Conservation (phyloP, 2,888 invertebrate genomes). For the Cataglyphis albicans region DNA sequence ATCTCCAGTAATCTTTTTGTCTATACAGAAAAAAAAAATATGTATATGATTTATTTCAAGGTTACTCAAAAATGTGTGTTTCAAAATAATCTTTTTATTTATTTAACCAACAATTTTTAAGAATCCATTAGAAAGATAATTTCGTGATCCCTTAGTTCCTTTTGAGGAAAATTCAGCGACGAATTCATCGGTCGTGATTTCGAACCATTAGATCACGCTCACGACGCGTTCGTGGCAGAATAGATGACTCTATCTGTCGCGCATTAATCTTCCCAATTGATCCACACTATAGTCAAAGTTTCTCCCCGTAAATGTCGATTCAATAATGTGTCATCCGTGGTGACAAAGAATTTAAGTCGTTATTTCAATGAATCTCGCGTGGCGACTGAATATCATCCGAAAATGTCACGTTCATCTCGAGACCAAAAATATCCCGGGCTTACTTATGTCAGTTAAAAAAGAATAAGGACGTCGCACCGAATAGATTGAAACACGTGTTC, state of each 20-base stretch:
- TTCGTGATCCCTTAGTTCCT: slow-evolving; percentile 33
- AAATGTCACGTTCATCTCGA: slow-evolving; percentile 34
- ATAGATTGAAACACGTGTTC: slow-evolving; percentile 62
- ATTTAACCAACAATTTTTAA: background rate
- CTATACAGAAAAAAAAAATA: background rate
- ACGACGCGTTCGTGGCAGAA: slow-evolving; percentile 72
- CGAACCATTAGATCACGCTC: slow-evolving; percentile 80
- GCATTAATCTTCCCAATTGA: slow-evolving; percentile 82
- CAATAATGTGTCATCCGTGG: slow-evolving; percentile 58
- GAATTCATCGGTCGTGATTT: slow-evolving; percentile 74
- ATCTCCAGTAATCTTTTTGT: background rate
- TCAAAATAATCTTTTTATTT: background rate
- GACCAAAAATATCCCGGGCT: slow-evolving; percentile 64
- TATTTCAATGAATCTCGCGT: slow-evolving; percentile 38
- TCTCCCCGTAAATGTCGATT: slow-evolving; percentile 67
- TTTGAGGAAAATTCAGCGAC: slow-evolving; percentile 3
- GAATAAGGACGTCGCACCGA: slow-evolving; percentile 52
- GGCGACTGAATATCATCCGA: slow-evolving; percentile 13
- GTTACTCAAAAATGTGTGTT: background rate
- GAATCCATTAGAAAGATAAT: background rate
- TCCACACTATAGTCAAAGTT: slow-evolving; percentile 68
- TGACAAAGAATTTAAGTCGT: slow-evolving; percentile 58
- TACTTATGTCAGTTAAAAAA: slow-evolving; percentile 38
- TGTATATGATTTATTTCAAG: background rate
- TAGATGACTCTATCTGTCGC: slow-evolving; percentile 79